Evolutionary conservation across 2,888 invertebrate species (phyloP).

Genomic region (Eudemis profundana): DNA sequence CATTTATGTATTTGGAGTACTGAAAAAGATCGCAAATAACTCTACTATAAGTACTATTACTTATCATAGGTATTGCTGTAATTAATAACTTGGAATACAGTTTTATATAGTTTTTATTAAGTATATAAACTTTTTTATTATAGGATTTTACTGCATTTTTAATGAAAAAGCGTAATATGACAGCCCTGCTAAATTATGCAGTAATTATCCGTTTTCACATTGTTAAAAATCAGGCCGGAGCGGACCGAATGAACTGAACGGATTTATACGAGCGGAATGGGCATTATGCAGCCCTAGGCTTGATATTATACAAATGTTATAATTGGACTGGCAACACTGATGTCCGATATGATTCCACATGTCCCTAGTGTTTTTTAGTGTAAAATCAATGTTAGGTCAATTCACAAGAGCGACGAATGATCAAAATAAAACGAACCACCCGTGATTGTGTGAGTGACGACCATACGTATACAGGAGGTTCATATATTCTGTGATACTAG

Average conservation of each 20-base stretch:
- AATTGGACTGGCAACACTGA: not conserved
- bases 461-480: too few species aligned
- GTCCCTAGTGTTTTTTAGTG: not conserved
- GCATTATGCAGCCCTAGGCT: not conserved
- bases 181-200: not conserved
- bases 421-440: too few species aligned
- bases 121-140: not conserved
- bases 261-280: not conserved
- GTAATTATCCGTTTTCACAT: not conserved
- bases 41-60: too few species aligned
- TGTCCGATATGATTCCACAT: not conserved
- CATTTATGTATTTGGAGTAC: too few species aligned
- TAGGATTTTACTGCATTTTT: not conserved
- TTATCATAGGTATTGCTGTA: too few species aligned
- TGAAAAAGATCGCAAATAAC: too few species aligned
- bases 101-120: not conserved
- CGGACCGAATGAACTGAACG: not conserved
- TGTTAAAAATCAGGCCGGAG: conserved; percentile 10
- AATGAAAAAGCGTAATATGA: not conserved
- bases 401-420: too few species aligned
- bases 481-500: too few species aligned
- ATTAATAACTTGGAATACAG: too few species aligned
- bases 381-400: not conserved
- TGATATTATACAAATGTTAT: not conserved
- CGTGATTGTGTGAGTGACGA: too few species aligned